A percentile compares a stretch with the other conserved stretches of the same genome.
Conservation (phyloP, 1,140 invertebrate genomes). For the Brachionus sp. region DNA sequence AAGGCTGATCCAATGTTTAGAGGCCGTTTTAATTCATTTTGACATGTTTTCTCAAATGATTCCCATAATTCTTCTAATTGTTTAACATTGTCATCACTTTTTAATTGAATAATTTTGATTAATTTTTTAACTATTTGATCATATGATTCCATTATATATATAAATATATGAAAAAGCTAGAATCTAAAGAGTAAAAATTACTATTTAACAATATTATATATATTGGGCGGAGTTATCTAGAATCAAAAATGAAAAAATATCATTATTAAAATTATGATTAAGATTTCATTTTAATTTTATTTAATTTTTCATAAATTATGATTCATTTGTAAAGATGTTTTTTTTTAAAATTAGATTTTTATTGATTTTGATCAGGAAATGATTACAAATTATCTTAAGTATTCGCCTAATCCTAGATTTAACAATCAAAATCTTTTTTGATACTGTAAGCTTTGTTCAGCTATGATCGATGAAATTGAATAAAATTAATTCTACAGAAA, state of each 20-base stretch:
- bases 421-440: background rate
- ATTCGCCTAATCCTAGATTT: too few species aligned
- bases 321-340: background rate
- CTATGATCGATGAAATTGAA: background rate
- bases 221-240: background rate
- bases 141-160: conserved; percentile 15
- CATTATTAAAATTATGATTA: background rate
- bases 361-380: background rate
- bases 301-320: background rate
- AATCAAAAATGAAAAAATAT: background rate
- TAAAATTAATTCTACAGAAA: background rate
- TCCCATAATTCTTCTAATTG: conserved; percentile 39
- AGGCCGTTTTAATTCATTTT: background rate
- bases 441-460: background rate
- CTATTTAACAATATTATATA: background rate
- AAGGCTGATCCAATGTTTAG: background rate
- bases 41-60: background rate
- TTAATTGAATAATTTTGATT: conserved; percentile 34
- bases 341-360: background rate
- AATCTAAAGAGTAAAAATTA: background rate
- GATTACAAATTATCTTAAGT: background rate
- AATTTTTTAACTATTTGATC: conserved; percentile 41
- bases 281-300: background rate
- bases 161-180: too few species aligned
- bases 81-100: conserved; percentile 25